A percentile compares a stretch with the other conserved stretches of the same genome.
phyloP scores from a whole-genome alignment of 2,113 vertebrate genomes.

The Smithornis capensis region DNA sequence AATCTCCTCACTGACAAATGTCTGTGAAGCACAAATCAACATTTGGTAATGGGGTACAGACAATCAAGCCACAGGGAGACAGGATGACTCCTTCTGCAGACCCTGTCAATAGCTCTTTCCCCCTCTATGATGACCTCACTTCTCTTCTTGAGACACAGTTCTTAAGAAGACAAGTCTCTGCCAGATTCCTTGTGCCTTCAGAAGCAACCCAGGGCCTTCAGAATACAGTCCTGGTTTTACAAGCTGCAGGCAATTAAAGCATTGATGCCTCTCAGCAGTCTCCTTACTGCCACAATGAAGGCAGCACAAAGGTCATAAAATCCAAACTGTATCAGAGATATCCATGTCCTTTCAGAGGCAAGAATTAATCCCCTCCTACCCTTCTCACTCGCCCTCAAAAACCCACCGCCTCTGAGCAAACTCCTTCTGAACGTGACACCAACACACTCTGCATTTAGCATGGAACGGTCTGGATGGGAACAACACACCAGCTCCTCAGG shows the following conservation, averaged over 20 bases:
- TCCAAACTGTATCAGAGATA: neutral
- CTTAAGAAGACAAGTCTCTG: neutral
- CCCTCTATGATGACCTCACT: neutral
- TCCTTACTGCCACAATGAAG: neutral
- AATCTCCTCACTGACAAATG: neutral
- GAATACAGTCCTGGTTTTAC: neutral
- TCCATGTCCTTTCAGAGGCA: neutral
- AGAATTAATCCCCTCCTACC: neutral
- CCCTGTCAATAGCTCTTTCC: neutral
- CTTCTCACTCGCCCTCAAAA: neutral
- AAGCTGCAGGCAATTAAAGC: neutral
- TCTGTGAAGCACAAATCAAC: neutral
- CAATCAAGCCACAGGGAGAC: neutral
- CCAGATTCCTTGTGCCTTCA: neutral
- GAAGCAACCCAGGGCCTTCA: neutral
- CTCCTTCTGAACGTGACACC: neutral
- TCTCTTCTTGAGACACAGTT: neutral
- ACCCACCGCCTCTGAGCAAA: neutral
- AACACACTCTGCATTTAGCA: neutral
- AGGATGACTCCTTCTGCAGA: neutral
- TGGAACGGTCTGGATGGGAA: accelerated
- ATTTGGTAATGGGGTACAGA: neutral
- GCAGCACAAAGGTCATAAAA: neutral
- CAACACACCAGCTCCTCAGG: neutral
- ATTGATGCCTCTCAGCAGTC: neutral